phyloP scores from a whole-genome alignment of 2,888 invertebrate genomes.

The Thyatira batis region DNA sequence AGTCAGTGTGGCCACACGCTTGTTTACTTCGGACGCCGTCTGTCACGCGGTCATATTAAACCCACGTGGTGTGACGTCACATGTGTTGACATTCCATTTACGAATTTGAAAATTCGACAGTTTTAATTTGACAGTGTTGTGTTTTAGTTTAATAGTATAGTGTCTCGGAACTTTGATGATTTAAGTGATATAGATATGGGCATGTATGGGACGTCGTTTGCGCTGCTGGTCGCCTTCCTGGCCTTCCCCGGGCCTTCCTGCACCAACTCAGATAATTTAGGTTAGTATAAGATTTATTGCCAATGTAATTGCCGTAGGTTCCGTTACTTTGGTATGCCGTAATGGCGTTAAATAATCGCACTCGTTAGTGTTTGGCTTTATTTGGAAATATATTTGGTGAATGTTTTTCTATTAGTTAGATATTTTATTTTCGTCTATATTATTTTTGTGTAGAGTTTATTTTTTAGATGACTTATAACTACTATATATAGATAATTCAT shows the following conservation, averaged over 20 bases:
- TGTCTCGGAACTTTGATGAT: constrained; percentile 15
- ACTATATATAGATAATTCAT: no score
- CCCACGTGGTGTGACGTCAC: constrained; percentile 48
- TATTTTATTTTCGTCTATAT: background rate
- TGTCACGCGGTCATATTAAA: constrained; percentile 59
- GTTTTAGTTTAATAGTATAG: constrained; percentile 15
- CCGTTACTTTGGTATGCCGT: constrained; percentile 35
- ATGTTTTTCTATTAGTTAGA: background rate
- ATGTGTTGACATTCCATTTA: constrained; percentile 26
- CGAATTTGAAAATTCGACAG: constrained; percentile 15
- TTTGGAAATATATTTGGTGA: background rate
- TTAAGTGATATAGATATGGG: constrained; percentile 26
- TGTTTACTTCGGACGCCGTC: constrained; percentile 58
- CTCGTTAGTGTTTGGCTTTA: constrained; percentile 39
- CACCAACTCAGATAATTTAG: constrained; percentile 74
- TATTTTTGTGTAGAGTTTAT: no score
- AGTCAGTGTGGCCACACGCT: constrained; percentile 76
- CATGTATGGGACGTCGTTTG: constrained; percentile 48
- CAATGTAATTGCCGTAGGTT: constrained; percentile 53
- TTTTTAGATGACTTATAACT: no score
- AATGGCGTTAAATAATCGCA: constrained; percentile 54
- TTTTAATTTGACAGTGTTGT: constrained; percentile 4
- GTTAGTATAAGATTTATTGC: constrained; percentile 64
- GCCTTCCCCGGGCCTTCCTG: constrained; percentile 62
- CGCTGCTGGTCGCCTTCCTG: constrained; percentile 56